Percentiles rank a stretch among this genome's conserved stretches.
phyloP scores from a whole-genome alignment of 2,888 invertebrate species.

The Hoplodrina blanda region DNA sequence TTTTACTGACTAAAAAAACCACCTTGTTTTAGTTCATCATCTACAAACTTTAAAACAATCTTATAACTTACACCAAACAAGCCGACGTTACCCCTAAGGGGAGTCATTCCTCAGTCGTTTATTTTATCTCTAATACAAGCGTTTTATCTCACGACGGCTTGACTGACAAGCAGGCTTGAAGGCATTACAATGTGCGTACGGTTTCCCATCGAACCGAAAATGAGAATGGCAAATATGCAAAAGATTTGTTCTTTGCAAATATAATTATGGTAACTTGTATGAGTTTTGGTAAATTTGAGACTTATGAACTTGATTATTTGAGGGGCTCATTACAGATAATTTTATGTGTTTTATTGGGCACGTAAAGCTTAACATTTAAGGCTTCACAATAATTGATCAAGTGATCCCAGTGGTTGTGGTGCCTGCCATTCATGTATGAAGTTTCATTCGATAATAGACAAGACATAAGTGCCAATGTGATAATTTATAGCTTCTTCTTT shows the following conservation, averaged over 20 bases:
- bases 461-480: no score
- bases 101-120: constrained; percentile 76
- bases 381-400: background rate
- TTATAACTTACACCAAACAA: constrained; percentile 58
- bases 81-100: constrained; percentile 65
- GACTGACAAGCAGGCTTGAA: constrained; percentile 71
- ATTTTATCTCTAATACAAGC: constrained; percentile 81
- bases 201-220: constrained; percentile 40
- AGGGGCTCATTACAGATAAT: constrained; percentile 12
- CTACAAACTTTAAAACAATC: background rate
- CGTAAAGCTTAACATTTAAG: constrained; percentile 1
- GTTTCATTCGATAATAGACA: no score
- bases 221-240: constrained; percentile 48
- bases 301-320: constrained; percentile 11
- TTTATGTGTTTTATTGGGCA: constrained; percentile 33
- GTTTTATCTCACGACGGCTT: constrained; percentile 77
- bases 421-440: no score
- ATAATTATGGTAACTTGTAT: constrained; percentile 37
- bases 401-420: no score
- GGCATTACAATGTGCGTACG: constrained; percentile 31
- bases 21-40: background rate
- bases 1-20: no score
- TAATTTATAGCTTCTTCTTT: no score
- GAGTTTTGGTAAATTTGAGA: constrained; percentile 25
- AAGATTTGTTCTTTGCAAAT: constrained; percentile 41